Percentiles rank a stretch among this genome's conserved stretches.
Conservation (phyloP, 2,797 vertebrate species). For the Danio choprae region DNA sequence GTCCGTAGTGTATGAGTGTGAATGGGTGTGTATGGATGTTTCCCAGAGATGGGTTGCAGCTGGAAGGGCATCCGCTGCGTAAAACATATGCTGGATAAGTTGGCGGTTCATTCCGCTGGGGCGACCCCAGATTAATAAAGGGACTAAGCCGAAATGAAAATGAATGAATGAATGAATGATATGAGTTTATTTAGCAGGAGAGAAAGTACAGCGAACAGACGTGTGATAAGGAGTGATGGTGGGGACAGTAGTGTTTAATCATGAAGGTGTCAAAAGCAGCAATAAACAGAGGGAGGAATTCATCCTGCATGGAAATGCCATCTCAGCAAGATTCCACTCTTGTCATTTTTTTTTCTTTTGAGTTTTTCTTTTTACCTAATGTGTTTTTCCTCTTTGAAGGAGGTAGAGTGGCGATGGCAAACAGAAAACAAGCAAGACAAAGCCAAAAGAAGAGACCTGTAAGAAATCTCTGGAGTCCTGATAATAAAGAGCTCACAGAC, state of each 20-base stretch:
- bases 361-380: background rate
- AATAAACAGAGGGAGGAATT: conserved; percentile 9
- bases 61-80: too few species aligned
- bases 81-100: too few species aligned
- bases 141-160: too few species aligned
- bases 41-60: too few species aligned
- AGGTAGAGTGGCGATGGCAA: background rate
- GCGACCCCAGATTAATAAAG: too few species aligned
- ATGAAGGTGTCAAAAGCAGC: background rate
- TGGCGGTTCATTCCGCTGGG: too few species aligned
- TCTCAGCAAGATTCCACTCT: background rate
- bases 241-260: conserved; percentile 23
- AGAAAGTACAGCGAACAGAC: background rate
- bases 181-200: background rate
- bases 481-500: conserved; percentile 48
- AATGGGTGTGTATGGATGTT: too few species aligned
- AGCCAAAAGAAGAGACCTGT: conserved; percentile 38
- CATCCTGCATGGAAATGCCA: conserved; percentile 12
- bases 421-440: conserved; percentile 11
- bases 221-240: background rate
- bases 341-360: background rate
- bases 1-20: too few species aligned
- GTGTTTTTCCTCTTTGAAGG: background rate
- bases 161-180: too few species aligned
- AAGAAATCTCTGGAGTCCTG: conserved; percentile 47